Evolutionary conservation across 1,140 invertebrate species (phyloP), one percentile per base, ranked within the genome.

Genomic region (Brevipalpus yothersi): DNA sequence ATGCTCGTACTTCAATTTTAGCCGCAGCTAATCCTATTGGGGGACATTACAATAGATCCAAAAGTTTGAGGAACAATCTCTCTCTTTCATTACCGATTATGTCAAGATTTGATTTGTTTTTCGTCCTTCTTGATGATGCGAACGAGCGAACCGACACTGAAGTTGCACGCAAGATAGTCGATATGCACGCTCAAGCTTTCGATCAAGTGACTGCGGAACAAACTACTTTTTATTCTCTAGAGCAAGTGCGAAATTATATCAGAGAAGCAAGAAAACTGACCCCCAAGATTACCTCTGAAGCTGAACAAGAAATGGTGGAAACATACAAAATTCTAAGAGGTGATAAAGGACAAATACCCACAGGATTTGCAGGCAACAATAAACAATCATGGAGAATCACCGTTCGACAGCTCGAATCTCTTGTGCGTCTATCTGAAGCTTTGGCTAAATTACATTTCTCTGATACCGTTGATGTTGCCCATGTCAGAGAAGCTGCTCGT

Each of bases 41-140:
- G 42, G 92, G 95, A 1, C 78, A 89, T 23, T 99, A 99, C 72
- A 92, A 99, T 72, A 74, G 89, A 58, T 79, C 86, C 0, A 94
- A 92, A 69, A 91, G 91, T 0, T 72, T 99, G 2, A 85, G 93
- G 65, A 88, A 97, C 68, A 99, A 99, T 72, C 84, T 99, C 1
- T 75, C 81, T 2, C 72, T 99, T 11, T 82, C 86, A 1, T 91
- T 93, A 0, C 94, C 95, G 0, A 97, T 99, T 66, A 97, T 99
- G 92, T 98, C 94, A 0, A 77, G 95, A 68, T 99, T 99, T 71
- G 95, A 99, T 76, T 73, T 98, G 0, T 98, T 98, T 73, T 99
- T 99, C 72, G 90, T 99, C 66, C 75, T 99, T 0, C 83, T 97
- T 5, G 91, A 95, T 72, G 89, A 95, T 69, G 86, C 85, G 66